A percentile compares a stretch with the other conserved stretches of the same genome.
These are phyloP conservation scores for Hycleus phaleratus DNA, from an alignment of 1,140 invertebrate genomes.

Conservation along the genomic window DNA sequence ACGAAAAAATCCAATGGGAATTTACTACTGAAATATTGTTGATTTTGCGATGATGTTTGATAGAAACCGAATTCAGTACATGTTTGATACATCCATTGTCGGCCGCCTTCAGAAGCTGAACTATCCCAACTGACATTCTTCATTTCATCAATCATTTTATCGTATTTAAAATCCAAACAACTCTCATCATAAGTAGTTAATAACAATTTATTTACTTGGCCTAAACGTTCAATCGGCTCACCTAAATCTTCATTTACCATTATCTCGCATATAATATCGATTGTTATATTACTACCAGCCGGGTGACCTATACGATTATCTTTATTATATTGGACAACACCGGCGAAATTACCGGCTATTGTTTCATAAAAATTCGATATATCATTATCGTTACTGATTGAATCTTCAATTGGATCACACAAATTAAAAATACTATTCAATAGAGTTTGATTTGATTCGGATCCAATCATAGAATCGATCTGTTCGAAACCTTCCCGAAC, in stretches of 20 bases:
- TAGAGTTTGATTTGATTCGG: conserved; percentile 50
- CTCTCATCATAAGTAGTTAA: conserved; percentile 59
- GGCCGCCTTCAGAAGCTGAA: conserved; percentile 52
- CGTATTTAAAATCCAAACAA: conserved; percentile 79
- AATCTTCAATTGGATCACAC: conserved; percentile 67
- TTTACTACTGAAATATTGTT: conserved; percentile 67
- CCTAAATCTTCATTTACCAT: conserved; percentile 57
- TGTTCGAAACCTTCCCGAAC: conserved; percentile 57
- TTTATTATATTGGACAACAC: conserved; percentile 90
- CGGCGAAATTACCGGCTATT: conserved; percentile 77
- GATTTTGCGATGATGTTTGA: conserved; percentile 71
- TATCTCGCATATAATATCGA: conserved; percentile 68
- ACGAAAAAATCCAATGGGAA: conserved; percentile 75
- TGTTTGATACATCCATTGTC: conserved; percentile 92
- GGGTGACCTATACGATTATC: conserved; percentile 65
- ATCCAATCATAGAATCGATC: conserved; percentile 55
- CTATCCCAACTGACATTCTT: conserved; percentile 63
- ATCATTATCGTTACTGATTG: conserved; percentile 55
- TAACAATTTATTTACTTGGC: conserved; percentile 63
- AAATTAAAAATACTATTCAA: conserved; percentile 64
- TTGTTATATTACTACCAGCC: conserved; percentile 61
- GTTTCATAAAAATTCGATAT: conserved; percentile 72
- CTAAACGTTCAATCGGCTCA: conserved; percentile 60
- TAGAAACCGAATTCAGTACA: conserved; percentile 94
- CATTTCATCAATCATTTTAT: conserved; percentile 66